Conservation (phyloP, 2,113 vertebrate species). For the Alligator sinensis region DNA sequence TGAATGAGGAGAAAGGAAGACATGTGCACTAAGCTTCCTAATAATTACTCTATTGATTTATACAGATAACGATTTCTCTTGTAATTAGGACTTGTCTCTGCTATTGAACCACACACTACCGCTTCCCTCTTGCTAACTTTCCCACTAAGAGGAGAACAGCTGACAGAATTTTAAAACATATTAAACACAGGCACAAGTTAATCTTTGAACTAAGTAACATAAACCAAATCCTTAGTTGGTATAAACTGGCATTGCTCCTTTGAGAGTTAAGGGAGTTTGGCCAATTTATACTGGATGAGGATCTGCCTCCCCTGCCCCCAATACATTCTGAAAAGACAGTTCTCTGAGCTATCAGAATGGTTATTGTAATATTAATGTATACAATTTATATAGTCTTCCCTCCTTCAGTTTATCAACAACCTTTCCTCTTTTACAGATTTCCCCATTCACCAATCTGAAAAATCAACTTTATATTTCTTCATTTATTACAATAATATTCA, state of each 20-base stretch:
- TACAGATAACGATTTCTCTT: neutral
- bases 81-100: neutral
- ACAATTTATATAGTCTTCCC: neutral
- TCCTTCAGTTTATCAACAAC: neutral
- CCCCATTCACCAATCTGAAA: neutral
- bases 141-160: neutral
- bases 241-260: neutral
- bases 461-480: neutral
- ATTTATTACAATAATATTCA: neutral
- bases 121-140: neutral
- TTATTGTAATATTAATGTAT: neutral
- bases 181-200: neutral
- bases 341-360: neutral
- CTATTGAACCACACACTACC: neutral
- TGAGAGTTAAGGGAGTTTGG: neutral
- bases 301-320: neutral
- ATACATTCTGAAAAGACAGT: neutral
- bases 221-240: neutral
- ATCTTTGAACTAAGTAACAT: neutral
- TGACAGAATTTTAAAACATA: neutral
- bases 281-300: neutral
- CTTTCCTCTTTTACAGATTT: neutral
- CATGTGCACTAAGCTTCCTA: neutral
- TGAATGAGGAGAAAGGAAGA: neutral
- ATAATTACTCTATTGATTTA: neutral